Conservation (phyloP, 2,888 invertebrate genomes). For the Tenthredo distinguenda region DNA sequence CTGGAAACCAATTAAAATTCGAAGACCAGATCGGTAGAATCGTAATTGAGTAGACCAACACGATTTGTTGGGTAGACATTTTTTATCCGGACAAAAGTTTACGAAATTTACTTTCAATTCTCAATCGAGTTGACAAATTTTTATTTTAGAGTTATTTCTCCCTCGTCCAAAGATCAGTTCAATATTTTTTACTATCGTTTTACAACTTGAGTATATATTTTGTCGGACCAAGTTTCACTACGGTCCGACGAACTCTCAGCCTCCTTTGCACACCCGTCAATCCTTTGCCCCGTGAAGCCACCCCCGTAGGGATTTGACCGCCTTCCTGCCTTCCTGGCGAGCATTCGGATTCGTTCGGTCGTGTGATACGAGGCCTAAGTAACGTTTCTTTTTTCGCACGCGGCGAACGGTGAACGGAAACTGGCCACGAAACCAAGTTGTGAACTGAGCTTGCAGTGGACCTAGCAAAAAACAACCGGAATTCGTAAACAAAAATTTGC, state of each 20-base stretch:
- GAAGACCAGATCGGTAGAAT: conserved; percentile 24
- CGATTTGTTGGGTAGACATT: conserved; percentile 12
- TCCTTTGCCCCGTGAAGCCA: conserved; percentile 59
- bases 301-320: conserved; percentile 36
- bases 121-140: not conserved
- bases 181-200: not conserved
- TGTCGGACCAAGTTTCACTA: conserved; percentile 41
- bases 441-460: conserved; percentile 4
- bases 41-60: conserved; percentile 12
- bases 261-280: conserved; percentile 60
- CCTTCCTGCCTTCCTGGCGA: conserved; percentile 36
- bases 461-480: not conserved
- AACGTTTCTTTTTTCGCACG: conserved; percentile 38
- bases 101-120: not conserved
- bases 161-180: not conserved
- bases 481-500: not conserved
- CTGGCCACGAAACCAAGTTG: not conserved
- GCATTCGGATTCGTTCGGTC: conserved; percentile 61
- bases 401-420: conserved; percentile 34
- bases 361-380: conserved; percentile 61
- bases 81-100: not conserved
- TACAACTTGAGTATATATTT: not conserved
- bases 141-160: not conserved
- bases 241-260: conserved; percentile 59
- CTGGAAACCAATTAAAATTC: conserved; percentile 51